Base-by-base conservation (phyloP, 2,797 vertebrate genomes). In the Bryconaethiops microstoma region DNA sequence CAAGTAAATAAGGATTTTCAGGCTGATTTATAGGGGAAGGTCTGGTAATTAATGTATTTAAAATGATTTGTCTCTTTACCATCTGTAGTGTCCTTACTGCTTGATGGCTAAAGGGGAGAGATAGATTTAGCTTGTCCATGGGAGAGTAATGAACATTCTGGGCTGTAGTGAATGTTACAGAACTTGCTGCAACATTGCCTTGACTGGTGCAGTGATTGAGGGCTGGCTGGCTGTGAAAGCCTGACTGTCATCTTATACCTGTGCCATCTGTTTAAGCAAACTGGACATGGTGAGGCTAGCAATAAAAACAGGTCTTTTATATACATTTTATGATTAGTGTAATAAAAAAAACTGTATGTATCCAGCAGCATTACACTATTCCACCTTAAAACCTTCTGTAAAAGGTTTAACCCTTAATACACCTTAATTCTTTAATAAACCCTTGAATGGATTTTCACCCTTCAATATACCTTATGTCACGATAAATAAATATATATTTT, bases 211-310 rank as follows among this genome's bases (percentile, higher is more conserved):
- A 42, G 55, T 74, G 48, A 74, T 45, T 48, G 50, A 80, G 60
- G 13, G 8, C 16, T 25, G 69, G 23, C 48, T 55, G 50, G 42
- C 63, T 45, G 23, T 48, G 14, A 52, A 80, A 59, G 10, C 42
- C 10, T 7, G 63, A 19, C 52, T 80, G 39, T 75, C 55, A 75
- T 74, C 39, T 75, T 23, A 19, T 42, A 35, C 60, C 50, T 73
- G 70, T 29, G 39, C 55, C 13, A 73, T 75, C 74, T 80, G 74
- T 67, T 63, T 69, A 69, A 52, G 42, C 25, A 50, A 80, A 60
- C 55, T 25, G 9, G 17, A 21, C 72, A 74, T 29, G 23, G 14
- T 55, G 65, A 67, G 54, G 29, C 57, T 74, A 67, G 35, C n/a
- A 35, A 67, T 7, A 67, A 17, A 48, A 39, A 59, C 4, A 74